phyloP scores from a whole-genome alignment of 2,113 vertebrate species.

The Myotis davidii region DNA sequence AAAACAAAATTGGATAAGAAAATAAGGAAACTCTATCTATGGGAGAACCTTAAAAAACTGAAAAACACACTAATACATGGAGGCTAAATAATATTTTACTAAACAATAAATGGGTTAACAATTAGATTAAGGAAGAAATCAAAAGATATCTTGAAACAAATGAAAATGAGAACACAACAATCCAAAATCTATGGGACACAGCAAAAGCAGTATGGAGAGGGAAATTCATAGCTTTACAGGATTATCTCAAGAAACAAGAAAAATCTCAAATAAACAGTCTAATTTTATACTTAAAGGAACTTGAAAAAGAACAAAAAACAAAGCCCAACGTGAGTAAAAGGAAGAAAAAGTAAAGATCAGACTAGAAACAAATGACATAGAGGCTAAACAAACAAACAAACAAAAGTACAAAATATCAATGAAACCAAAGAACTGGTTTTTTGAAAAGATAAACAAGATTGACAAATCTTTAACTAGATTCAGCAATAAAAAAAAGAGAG shows the following conservation, averaged over 20 bases:
- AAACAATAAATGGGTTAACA: not conserved
- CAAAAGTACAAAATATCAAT: not conserved
- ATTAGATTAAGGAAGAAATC: not conserved
- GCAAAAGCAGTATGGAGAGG: not conserved
- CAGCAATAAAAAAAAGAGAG: not conserved
- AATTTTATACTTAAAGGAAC: not conserved
- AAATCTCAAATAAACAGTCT: not conserved
- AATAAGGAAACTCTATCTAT: not conserved
- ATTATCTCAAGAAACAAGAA: not conserved
- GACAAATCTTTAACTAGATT: not conserved
- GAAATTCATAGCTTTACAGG: not conserved
- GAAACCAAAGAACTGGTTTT: not conserved
- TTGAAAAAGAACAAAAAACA: not conserved
- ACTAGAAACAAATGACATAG: not conserved
- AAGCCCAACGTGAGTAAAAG: not conserved
- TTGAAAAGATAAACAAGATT: not conserved
- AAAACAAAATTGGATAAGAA: not conserved
- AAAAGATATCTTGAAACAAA: not conserved
- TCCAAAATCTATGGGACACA: not conserved
- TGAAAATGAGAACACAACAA: not conserved
- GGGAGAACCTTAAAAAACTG: not conserved
- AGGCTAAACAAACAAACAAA: not conserved
- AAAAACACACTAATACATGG: not conserved
- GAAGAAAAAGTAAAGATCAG: not conserved
- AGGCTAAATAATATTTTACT: not conserved